These are phyloP conservation scores for Toxotes lorentzi DNA, from an alignment of 2,797 vertebrate species.

Conservation along the genomic window DNA sequence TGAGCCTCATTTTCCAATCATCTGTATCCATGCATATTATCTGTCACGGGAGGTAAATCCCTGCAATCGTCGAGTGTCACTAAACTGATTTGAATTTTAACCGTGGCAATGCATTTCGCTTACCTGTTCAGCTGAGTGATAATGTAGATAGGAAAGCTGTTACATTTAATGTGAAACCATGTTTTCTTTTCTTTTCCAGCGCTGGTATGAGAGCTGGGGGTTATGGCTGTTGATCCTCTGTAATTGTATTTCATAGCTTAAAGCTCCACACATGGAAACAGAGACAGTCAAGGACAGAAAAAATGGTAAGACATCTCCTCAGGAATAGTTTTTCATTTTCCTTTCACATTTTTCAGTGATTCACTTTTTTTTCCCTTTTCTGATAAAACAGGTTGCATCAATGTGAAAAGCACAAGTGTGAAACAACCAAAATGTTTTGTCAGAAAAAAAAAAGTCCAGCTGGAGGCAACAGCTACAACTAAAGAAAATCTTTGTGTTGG, in stretches of 20 bases:
- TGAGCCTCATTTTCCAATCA: constrained; percentile 38
- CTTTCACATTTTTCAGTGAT: neutral
- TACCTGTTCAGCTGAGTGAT: constrained; percentile 12
- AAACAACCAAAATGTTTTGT: neutral
- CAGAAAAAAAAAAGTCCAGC: neutral
- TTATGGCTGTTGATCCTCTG: constrained; percentile 29
- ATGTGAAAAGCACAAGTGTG: neutral
- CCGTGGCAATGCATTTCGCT: neutral
- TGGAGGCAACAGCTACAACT: neutral
- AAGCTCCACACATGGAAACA: neutral
- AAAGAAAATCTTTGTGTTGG: constrained; percentile 14
- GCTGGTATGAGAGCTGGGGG: neutral
- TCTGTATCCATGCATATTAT: constrained; percentile 37
- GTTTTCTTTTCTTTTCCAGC: constrained; percentile 11
- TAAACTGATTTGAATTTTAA: constrained; percentile 49
- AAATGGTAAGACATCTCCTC: neutral
- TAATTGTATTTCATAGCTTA: constrained; percentile 37
- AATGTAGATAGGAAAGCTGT: constrained; percentile 13
- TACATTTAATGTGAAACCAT: constrained; percentile 3
- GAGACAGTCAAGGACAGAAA: neutral
- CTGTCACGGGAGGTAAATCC: constrained; percentile 44
- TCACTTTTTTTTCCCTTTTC: neutral
- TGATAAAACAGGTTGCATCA: constrained; percentile 10
- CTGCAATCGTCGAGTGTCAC: constrained; percentile 19
- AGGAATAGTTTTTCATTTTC: neutral